Percentiles rank a stretch among this genome's conserved stretches.
Evolutionary conservation across 2,797 vertebrate species (phyloP).

Genomic region (Trichosurus vulpecula): DNA sequence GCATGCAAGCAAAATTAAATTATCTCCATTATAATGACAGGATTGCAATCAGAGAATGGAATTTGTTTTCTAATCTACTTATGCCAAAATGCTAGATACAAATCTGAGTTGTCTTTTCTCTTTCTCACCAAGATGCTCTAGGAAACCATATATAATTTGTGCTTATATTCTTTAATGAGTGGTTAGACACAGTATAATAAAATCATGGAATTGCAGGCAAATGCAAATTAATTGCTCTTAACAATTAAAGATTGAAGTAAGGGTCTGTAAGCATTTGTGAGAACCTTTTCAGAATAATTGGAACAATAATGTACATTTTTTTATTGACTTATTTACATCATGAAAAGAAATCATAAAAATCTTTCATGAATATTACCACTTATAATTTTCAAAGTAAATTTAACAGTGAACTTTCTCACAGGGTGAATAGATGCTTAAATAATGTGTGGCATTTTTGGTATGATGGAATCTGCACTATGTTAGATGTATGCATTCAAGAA

Average conservation of each 20-base stretch:
- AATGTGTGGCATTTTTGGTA: not conserved
- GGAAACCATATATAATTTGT: not conserved
- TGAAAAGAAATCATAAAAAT: not conserved
- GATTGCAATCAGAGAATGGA: constrained; percentile 32
- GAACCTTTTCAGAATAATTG: not conserved
- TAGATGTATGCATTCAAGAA: not conserved
- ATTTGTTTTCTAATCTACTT: constrained; percentile 39
- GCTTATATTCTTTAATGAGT: not conserved
- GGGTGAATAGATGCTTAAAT: not conserved
- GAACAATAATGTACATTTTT: not conserved
- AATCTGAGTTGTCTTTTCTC: not conserved
- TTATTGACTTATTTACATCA: not conserved
- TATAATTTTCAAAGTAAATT: not conserved
- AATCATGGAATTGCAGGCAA: not conserved
- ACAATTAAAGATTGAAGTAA: not conserved
- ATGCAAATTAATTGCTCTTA: not conserved
- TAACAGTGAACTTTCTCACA: not conserved
- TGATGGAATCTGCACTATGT: not conserved
- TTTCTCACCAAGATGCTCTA: constrained; percentile 2
- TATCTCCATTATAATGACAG: constrained; percentile 50
- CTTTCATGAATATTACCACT: not conserved
- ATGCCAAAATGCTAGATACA: constrained; percentile 18
- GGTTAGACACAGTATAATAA: not conserved
- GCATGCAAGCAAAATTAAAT: constrained; percentile 56
- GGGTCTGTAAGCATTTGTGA: not conserved